A percentile compares a stretch with the other conserved stretches of the same genome.
Conservation (phyloP, 92 coral and sea anemone species). For the Phenganax marumi region DNA sequence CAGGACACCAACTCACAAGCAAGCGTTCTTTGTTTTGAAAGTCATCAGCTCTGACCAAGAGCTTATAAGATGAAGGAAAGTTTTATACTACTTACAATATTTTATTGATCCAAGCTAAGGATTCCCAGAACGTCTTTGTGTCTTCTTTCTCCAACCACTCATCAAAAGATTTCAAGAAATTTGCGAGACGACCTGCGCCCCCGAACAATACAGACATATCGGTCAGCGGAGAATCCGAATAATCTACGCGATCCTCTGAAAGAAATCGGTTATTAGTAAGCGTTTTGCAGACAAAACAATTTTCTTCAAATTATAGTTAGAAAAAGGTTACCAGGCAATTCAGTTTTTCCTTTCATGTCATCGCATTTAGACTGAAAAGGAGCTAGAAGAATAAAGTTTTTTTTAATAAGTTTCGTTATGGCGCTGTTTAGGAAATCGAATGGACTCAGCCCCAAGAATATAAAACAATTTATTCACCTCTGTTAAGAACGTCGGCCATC, state of each 20-base stretch:
- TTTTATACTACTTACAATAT: slow-evolving; percentile 66
- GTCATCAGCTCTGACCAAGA: too few species aligned
- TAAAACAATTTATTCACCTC: slow-evolving; percentile 54
- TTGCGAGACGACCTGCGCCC: slow-evolving; percentile 70
- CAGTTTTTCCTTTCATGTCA: not conserved
- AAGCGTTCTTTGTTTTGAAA: not conserved
- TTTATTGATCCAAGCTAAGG: slow-evolving; percentile 78
- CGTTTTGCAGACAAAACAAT: not conserved
- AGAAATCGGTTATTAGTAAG: slow-evolving; percentile 33
- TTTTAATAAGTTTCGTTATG: too few species aligned
- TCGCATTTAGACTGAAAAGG: slow-evolving; percentile 31
- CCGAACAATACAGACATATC: slow-evolving; percentile 77
- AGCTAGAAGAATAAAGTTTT: slow-evolving; percentile 7
- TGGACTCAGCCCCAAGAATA: not conserved
- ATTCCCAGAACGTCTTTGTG: slow-evolving; percentile 83
- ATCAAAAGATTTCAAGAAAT: slow-evolving; percentile 79
- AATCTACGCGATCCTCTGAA: slow-evolving; percentile 70
- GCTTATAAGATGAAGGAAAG: not conserved
- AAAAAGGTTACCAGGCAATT: slow-evolving; percentile 18
- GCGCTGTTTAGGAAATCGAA: not conserved
- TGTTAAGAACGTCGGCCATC: slow-evolving; percentile 73
- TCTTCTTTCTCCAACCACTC: slow-evolving; percentile 72
- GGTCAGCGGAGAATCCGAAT: slow-evolving; percentile 72
- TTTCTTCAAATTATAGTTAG: not conserved
- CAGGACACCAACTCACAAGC: not conserved